Base-by-base conservation (phyloP, 2,113 vertebrate genomes). In the Tautogolabrus adspersus region DNA sequence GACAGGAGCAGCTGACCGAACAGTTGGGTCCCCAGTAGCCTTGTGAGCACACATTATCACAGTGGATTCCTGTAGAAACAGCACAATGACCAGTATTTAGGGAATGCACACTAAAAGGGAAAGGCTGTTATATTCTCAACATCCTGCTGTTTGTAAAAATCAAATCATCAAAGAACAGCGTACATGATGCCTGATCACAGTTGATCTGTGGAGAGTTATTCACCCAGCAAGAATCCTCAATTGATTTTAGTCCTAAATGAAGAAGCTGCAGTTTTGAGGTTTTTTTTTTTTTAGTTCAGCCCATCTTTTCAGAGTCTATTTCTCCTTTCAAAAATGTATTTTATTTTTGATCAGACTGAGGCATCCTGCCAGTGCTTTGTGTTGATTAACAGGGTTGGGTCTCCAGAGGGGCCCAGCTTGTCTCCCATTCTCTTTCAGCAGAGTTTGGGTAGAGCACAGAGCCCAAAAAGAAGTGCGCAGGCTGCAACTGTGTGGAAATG, bases 21-120 rank as follows among this genome's bases (percentile, higher is more conserved):
- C 98, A 99, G 94, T 98, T 99, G 67, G 96, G 96, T 38, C 98
- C 98, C 98, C 98, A 99, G 91, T 93, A 96, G 58, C 97, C 97
- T 34, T 96, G 96, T 3, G 87, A 90, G 75, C 98, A 99, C 0
- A 94, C 91, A 40, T 95, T 98, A 88, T 99, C 97, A 68, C 98
- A 99, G 89, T 94, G 97, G 93, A 98, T 94, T 81, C 98, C 97
- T 99, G 67, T 18, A 77, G 90, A 57, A 79, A 78, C 76, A 88
- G 77, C 55, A 78, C 70, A 87, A 84, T 61, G 63, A 86, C 26
- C 16, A 76, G 80, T 74, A 87, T 81, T 85, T 71, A 89, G 79
- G 9, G 38, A 76, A 79, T 72, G 73, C 63, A 85, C 69, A 74
- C 59, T 42, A 66, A 76, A 71, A 72, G 59, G 68, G 63, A 80